Base-by-base conservation (phyloP, 2,113 vertebrate genomes). In the Oenanthe oenanthe region DNA sequence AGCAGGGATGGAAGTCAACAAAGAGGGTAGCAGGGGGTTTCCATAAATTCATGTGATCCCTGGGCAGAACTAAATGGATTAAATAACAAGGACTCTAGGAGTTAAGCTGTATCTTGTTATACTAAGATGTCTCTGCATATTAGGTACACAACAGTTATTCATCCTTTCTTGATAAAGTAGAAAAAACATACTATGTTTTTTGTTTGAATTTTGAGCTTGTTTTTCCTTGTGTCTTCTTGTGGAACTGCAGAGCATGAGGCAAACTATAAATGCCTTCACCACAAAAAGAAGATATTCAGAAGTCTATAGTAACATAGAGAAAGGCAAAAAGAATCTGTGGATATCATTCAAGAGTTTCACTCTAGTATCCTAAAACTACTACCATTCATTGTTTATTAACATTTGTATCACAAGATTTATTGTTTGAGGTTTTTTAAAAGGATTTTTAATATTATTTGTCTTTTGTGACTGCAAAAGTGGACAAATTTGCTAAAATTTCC, bases 41-140 rank as follows among this genome's bases (percentile, higher is more conserved):
- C 71, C 62, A 86, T 86, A 89, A 90, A 96, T 97, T 95, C 94
- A 91, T 85, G 82, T 90, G 61, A 90, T 93, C 94, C 93, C 88
- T 79, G 82, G 95, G 96, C 93, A 94, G 94, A 97, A 88, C 92
- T 95, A 97, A 98, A 94, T 96, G 95, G 97, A 96, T 97, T 96
- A 96, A 97, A 93, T 96, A 96, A 86, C 96, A 96, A 94, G 94
- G 85, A 93, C 43, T 96, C 73, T 78, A 91, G 87, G 74, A 93
- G 90, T 88, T 97, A 97, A 97, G 94, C 93, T 94, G 81, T 89
- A 91, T 95, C 89, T 88, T 93, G 95, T 97, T 97, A 92, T 95
- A 94, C 85, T 85, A 93, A 90, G 77, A 71, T 89, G 91, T 73
- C 80, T 80, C 63, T 50, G 53, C 50, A 62, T 85, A 87, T 74